A percentile compares a stretch with the other conserved stretches of the same genome.
phyloP scores from a whole-genome alignment of 2,888 invertebrate genomes.

The Pecten maximus region DNA sequence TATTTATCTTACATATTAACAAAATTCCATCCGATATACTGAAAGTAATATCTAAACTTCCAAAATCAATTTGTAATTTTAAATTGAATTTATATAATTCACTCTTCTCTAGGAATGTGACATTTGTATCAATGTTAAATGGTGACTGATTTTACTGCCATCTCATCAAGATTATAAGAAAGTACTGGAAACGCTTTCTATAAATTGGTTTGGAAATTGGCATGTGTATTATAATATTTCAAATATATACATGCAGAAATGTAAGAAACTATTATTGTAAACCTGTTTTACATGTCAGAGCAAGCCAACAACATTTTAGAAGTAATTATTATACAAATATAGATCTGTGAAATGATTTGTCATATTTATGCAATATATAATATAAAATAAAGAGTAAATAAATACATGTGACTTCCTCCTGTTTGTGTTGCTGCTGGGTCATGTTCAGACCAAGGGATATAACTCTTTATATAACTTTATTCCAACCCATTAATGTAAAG shows the following conservation, averaged over 20 bases:
- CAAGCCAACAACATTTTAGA: neutral
- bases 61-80: no score
- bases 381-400: neutral
- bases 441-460: neutral
- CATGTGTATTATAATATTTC: neutral
- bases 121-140: no score
- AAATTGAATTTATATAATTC: no score
- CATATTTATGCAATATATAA: constrained; percentile 17
- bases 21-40: neutral
- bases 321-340: neutral
- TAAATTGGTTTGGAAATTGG: neutral
- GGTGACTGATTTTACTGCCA: no score
- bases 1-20: neutral
- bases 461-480: neutral
- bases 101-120: no score
- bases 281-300: neutral
- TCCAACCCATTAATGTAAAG: no score
- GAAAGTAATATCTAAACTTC: neutral
- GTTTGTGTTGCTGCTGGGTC: neutral
- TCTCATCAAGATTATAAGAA: no score
- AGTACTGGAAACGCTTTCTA: no score
- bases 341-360: neutral
- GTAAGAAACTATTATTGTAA: neutral
- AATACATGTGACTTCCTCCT: neutral
- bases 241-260: neutral